Conservation (phyloP, 2,113 vertebrate species). For the Carollia perspicillata region DNA sequence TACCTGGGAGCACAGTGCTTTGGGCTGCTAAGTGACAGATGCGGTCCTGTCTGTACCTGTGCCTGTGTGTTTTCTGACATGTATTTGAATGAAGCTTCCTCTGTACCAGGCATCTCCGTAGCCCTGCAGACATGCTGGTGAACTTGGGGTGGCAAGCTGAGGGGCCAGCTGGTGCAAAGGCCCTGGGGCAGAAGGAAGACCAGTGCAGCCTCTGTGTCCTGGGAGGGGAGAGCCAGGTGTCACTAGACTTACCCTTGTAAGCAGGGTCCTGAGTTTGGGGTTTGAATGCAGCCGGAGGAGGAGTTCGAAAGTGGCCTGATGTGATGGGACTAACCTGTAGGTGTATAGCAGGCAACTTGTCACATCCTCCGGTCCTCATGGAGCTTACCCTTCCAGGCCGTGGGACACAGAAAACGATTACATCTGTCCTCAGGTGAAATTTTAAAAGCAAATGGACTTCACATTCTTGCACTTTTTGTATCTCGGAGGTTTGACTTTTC, state of each 20-base stretch:
- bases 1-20: fast-evolving
- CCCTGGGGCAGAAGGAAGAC: neutral
- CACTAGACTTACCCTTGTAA: neutral
- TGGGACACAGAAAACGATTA: neutral
- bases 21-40: neutral
- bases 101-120: neutral
- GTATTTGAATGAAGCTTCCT: neutral
- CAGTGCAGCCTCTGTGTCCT: neutral
- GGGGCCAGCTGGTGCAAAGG: neutral
- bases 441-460: neutral
- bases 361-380: neutral
- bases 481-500: neutral
- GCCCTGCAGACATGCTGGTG: neutral
- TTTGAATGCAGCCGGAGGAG: neutral
- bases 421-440: neutral
- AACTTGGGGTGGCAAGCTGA: neutral
- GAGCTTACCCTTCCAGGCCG: neutral
- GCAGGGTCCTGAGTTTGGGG: neutral
- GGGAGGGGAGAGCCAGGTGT: no score
- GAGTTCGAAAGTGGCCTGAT: neutral
- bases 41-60: neutral
- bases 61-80: neutral
- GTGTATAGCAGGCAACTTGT: fast-evolving
- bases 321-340: fast-evolving
- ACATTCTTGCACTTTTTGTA: neutral